phyloP scores from a whole-genome alignment of 2,113 vertebrate genomes.

The Scomber colias region DNA sequence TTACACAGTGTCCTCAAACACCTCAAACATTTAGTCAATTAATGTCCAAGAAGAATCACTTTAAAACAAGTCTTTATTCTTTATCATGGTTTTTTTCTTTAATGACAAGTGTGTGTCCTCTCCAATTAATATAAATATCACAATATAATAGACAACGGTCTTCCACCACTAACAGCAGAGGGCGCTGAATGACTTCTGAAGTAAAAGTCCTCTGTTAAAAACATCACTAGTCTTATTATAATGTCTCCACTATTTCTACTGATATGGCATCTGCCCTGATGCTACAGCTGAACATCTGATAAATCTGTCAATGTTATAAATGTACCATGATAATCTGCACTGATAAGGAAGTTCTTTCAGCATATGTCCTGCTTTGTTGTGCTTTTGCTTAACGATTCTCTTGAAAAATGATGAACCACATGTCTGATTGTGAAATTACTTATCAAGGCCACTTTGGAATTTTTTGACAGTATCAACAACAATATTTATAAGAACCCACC shows the following conservation, averaged over 20 bases:
- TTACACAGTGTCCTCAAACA: no score
- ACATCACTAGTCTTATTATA: neutral
- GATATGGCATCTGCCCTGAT: neutral
- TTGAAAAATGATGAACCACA: neutral
- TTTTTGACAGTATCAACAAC: neutral
- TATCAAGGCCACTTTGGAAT: neutral
- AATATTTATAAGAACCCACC: neutral
- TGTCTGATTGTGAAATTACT: neutral
- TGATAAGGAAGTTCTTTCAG: no score
- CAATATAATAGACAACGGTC: no score
- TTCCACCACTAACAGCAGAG: conserved; percentile 42
- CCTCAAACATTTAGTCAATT: no score
- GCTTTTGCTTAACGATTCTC: neutral
- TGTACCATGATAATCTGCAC: no score
- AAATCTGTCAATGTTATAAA: neutral
- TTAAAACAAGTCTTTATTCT: neutral
- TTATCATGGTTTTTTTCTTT: neutral
- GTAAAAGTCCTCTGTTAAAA: neutral
- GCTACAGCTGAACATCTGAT: neutral
- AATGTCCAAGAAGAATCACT: neutral
- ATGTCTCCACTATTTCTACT: no score
- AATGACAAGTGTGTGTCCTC: neutral
- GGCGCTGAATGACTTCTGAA: conserved; percentile 17
- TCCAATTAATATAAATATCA: neutral
- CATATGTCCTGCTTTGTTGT: no score